These are phyloP conservation scores for Chinchilla lanigera DNA, from an alignment of 2,113 vertebrate species.

Conservation along the genomic window DNA sequence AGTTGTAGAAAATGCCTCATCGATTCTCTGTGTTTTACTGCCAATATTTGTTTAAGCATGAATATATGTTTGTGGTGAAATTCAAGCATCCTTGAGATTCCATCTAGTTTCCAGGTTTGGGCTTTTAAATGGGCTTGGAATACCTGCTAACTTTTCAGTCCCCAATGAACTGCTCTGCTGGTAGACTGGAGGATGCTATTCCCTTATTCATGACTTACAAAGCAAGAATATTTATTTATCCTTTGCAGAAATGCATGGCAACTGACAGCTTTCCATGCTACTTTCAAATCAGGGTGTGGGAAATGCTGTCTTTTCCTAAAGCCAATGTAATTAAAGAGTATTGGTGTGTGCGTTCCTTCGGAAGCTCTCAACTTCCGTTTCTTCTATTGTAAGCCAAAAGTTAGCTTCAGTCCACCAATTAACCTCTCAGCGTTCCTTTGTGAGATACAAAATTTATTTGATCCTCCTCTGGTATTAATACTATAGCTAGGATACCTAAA, in stretches of 20 bases:
- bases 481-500: not conserved
- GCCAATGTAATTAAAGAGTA: not conserved
- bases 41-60: not conserved
- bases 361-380: not conserved
- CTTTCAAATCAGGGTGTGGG: not conserved
- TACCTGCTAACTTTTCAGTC: not conserved
- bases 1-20: not conserved
- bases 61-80: slow-evolving; percentile 4
- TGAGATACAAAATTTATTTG: not conserved
- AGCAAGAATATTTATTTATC: not conserved
- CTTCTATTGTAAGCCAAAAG: not conserved
- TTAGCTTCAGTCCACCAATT: not conserved
- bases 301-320: not conserved
- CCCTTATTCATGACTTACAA: not conserved
- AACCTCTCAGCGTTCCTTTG: not conserved
- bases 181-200: not conserved
- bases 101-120: not conserved
- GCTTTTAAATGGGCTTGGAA: not conserved
- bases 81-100: not conserved
- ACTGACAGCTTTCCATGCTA: not conserved
- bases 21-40: slow-evolving; percentile 58
- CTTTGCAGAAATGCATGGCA: not conserved
- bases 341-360: not conserved
- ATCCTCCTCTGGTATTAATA: not conserved
- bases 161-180: not conserved